Evolutionary conservation across 2,113 vertebrate genomes (phyloP).

Genomic region (Columbina picui): DNA sequence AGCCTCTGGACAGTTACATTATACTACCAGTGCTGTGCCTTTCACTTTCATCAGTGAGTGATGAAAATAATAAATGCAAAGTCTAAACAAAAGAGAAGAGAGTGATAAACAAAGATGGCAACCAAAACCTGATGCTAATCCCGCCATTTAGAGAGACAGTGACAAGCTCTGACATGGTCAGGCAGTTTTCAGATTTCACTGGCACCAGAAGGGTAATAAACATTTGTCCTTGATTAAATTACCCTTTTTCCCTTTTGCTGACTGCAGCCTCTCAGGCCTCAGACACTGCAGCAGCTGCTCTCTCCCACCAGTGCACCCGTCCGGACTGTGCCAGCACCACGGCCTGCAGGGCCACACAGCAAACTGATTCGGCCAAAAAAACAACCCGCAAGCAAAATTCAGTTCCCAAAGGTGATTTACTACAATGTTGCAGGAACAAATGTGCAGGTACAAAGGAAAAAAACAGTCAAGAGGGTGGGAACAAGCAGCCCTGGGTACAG

Average conservation of each 20-base stretch:
- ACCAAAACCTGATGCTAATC: not conserved
- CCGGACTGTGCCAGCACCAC: not conserved
- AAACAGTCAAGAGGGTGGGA: not conserved
- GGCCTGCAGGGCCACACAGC: not conserved
- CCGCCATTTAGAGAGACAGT: not conserved
- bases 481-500: not conserved
- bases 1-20: not conserved
- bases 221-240: slow-evolving; percentile 28
- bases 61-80: not conserved
- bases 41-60: rapidly evolving
- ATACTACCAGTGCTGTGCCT: not conserved
- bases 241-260: not conserved
- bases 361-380: slow-evolving; percentile 10
- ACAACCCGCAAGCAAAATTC: not conserved
- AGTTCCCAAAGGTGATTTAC: not conserved
- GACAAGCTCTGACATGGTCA: not conserved
- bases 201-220: slow-evolving; percentile 32
- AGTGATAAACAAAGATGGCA: not conserved
- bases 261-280: not conserved
- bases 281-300: not conserved
- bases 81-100: not conserved
- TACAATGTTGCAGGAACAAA: not conserved
- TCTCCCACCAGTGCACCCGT: not conserved
- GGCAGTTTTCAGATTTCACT: slow-evolving; percentile 8
- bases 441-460: not conserved